These are phyloP conservation scores for Phorcus lineatus DNA, from an alignment of 2,888 invertebrate genomes.

Conservation along the genomic window DNA sequence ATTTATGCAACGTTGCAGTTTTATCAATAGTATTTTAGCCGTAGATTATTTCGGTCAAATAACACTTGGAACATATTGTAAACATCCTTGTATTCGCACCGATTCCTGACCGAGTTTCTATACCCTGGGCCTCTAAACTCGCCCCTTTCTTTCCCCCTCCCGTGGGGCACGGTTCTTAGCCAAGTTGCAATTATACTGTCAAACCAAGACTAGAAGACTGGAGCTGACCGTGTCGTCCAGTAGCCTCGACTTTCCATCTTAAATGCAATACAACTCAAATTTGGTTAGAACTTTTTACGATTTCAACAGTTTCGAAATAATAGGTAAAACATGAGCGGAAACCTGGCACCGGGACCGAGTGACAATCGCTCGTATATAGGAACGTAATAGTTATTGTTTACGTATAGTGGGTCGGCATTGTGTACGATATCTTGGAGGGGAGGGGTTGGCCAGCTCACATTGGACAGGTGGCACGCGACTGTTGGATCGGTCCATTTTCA, in stretches of 20 bases:
- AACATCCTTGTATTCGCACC: background rate
- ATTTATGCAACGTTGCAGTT: too few relatives aligned
- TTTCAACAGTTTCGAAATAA: background rate
- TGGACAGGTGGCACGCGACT: constrained; percentile 20
- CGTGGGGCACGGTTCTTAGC: background rate
- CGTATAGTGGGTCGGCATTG: constrained; percentile 3
- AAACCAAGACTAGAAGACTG: background rate
- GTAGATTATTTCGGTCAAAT: too few relatives aligned
- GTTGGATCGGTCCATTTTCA: constrained; percentile 8
- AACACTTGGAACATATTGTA: background rate
- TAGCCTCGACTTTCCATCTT: background rate
- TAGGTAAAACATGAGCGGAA: background rate
- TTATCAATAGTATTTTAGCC: too few relatives aligned
- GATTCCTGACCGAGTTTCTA: background rate
- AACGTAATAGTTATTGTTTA: background rate
- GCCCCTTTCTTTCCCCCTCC: background rate
- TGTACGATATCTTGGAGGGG: background rate
- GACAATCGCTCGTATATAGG: background rate
- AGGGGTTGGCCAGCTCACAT: background rate
- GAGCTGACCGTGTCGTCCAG: background rate
- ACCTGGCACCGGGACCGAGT: background rate
- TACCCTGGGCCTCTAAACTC: background rate
- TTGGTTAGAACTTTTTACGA: too few relatives aligned
- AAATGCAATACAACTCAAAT: background rate
- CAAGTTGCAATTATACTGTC: background rate